Conservation (phyloP, 2,113 vertebrate genomes). For the Gasterosteus nipponicus region DNA sequence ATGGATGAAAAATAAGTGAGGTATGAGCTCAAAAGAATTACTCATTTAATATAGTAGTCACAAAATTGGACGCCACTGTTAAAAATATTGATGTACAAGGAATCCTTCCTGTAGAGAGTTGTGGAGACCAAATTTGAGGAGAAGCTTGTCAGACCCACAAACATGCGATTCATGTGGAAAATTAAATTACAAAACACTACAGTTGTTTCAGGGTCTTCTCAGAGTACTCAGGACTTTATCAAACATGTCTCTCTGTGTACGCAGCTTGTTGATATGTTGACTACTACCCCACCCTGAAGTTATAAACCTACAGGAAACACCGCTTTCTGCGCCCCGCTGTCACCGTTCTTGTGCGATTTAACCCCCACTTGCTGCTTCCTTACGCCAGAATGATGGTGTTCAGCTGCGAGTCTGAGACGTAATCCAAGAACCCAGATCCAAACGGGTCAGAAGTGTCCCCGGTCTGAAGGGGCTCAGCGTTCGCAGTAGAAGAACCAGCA, state of each 20-base stretch:
- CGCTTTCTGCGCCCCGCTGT: neutral
- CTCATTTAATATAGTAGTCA: no score
- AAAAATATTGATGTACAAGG: neutral
- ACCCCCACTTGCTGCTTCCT: constrained; percentile 23
- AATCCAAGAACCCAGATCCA: constrained; percentile 40
- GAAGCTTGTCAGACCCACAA: neutral
- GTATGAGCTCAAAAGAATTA: neutral
- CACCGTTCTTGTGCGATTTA: neutral
- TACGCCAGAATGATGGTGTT: constrained; percentile 70
- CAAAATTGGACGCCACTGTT: neutral
- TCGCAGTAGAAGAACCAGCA: neutral
- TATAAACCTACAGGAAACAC: no score
- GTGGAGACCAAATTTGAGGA: neutral
- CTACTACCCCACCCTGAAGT: no score
- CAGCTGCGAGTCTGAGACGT: constrained; percentile 79
- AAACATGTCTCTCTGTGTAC: neutral
- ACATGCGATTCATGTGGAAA: neutral
- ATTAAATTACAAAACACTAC: neutral
- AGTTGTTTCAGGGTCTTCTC: neutral
- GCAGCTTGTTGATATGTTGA: neutral
- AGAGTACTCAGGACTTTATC: neutral
- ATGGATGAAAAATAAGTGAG: neutral
- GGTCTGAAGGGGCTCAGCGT: constrained; percentile 6
- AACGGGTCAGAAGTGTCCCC: constrained; percentile 9
- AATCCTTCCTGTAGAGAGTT: neutral